These are phyloP conservation scores for Bombus huntii DNA, from an alignment of 1,140 invertebrate genomes.

Conservation along the genomic window DNA sequence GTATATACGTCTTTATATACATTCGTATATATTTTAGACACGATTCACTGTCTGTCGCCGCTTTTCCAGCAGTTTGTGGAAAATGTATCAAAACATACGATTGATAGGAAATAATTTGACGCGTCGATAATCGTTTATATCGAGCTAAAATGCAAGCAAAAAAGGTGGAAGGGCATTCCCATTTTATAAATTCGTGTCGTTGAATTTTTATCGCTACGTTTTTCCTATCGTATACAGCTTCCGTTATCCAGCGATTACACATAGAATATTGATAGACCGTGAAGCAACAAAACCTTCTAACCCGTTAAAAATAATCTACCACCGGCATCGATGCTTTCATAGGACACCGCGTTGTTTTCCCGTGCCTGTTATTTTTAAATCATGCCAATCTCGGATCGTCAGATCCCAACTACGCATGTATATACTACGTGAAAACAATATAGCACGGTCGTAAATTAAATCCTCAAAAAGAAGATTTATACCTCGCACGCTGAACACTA, in stretches of 20 bases:
- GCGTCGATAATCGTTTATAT: too few relatives aligned
- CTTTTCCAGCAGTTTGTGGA: neutral
- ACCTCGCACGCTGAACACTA: neutral
- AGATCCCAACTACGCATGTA: neutral
- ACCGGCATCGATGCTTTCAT: neutral
- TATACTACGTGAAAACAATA: too few relatives aligned
- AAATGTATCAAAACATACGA: neutral
- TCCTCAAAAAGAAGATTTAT: neutral
- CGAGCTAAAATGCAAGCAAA: neutral
- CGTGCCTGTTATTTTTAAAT: constrained; percentile 6
- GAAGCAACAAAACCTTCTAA: neutral
- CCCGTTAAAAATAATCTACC: constrained; percentile 17
- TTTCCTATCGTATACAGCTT: neutral
- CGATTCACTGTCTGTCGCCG: neutral
- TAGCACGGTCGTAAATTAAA: neutral
- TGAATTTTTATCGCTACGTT: neutral
- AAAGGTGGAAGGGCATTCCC: neutral
- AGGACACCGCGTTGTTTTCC: neutral
- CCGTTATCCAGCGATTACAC: constrained; percentile 4
- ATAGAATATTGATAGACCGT: constrained; percentile 9
- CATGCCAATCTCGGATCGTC: neutral
- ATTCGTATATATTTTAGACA: too few relatives aligned
- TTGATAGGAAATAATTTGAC: neutral
- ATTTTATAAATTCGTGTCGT: neutral
- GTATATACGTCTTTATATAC: neutral